These are phyloP conservation scores for Rhabdophis nuchalis DNA, from an alignment of 2,797 vertebrate genomes.

Conservation along the genomic window DNA sequence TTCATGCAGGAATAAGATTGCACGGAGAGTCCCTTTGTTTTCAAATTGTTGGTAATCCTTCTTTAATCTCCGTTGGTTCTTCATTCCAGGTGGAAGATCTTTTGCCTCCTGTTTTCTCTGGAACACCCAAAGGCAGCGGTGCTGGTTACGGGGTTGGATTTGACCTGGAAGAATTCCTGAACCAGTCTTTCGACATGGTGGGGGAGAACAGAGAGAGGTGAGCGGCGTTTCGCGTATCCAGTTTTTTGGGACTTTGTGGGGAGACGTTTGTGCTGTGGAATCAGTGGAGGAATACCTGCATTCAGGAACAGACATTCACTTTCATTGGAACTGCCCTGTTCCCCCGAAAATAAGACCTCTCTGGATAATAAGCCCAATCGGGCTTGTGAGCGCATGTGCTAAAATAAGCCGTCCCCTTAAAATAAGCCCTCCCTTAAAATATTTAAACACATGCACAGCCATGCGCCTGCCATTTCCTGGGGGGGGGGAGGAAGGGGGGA, in stretches of 20 bases:
- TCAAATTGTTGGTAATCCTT: neutral
- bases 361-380: too few relatives aligned
- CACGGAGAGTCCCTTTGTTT: neutral
- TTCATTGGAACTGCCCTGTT: neutral
- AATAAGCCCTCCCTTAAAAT: too few relatives aligned
- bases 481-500: too few relatives aligned
- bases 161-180: constrained; percentile 90
- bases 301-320: neutral
- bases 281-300: neutral
- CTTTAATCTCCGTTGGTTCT: neutral
- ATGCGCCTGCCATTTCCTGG: too few relatives aligned
- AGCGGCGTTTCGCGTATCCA: neutral
- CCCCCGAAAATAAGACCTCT: too few relatives aligned
- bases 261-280: neutral
- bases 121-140: constrained; percentile 92
- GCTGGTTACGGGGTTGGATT: constrained; percentile 93
- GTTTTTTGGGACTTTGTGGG: neutral
- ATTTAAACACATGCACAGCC: too few relatives aligned
- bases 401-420: too few relatives aligned
- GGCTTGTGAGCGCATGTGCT: too few relatives aligned
- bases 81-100: constrained; percentile 84
- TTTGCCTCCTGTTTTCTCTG: constrained; percentile 88
- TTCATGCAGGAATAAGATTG: neutral
- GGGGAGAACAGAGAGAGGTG: constrained; percentile 85
- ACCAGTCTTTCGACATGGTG: constrained; percentile 88